These are phyloP conservation scores for Clarias fuscus DNA, from an alignment of 2,797 vertebrate genomes.

Conservation along the genomic window DNA sequence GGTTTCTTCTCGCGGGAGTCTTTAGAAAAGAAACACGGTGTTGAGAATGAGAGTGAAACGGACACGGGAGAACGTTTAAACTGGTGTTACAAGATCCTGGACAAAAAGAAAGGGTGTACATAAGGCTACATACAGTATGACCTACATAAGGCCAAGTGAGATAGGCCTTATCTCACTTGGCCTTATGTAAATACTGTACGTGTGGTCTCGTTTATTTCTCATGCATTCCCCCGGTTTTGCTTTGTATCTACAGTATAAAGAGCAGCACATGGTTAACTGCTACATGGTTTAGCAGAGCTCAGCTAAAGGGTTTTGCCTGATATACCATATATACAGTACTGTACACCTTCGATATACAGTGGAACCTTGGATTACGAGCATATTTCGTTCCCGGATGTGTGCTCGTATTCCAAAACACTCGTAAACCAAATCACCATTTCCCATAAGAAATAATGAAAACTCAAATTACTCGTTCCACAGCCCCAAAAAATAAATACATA, in stretches of 20 bases:
- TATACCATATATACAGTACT: too few relatives aligned
- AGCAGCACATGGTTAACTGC: background rate
- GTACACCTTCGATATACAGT: too few relatives aligned
- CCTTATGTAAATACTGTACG: too few relatives aligned
- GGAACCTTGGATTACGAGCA: too few relatives aligned
- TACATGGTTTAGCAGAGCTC: background rate
- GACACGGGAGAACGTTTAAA: background rate
- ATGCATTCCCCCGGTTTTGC: background rate
- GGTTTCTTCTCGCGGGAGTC: constrained; percentile 36
- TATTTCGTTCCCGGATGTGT: too few relatives aligned
- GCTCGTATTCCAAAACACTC: too few relatives aligned
- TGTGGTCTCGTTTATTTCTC: background rate
- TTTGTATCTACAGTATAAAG: background rate
- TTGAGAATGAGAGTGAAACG: background rate
- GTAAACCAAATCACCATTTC: too few relatives aligned
- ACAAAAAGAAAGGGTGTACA: background rate
- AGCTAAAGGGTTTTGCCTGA: constrained; percentile 27
- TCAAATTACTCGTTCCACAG: too few relatives aligned
- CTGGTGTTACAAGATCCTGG: background rate
- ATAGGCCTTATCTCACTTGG: too few relatives aligned
- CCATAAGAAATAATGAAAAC: too few relatives aligned
- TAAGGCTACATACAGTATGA: background rate
- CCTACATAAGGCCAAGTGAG: background rate
- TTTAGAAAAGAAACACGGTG: constrained; percentile 13
- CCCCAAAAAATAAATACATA: too few relatives aligned